Percentiles rank a stretch among this genome's conserved stretches.
Evolutionary conservation across 2,888 invertebrate species (phyloP).

Genomic region (Trachelus troglodyta): DNA sequence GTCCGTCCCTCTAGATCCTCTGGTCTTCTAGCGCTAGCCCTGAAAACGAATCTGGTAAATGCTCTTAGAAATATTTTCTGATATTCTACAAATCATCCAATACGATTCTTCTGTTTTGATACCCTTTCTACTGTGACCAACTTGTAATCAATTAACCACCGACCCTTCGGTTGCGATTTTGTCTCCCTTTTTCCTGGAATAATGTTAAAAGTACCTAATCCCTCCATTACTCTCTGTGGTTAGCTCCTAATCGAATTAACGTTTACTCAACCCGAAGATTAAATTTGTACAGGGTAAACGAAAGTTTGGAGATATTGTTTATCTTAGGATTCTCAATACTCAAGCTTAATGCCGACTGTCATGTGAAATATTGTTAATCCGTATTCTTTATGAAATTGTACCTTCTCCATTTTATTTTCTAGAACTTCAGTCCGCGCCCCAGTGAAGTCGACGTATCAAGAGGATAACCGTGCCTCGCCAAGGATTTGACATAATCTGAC

Average conservation of each 20-base stretch:
- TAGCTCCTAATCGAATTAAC: background rate
- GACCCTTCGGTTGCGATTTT: constrained; percentile 46
- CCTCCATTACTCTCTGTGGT: background rate
- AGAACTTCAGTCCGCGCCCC: background rate
- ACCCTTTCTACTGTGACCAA: constrained; percentile 29
- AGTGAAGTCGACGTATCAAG: background rate
- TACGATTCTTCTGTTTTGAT: background rate
- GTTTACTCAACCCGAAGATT: background rate
- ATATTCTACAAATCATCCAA: background rate
- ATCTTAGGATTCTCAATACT: background rate
- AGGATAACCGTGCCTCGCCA: constrained; percentile 26
- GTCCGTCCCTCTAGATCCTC: background rate
- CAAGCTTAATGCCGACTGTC: background rate
- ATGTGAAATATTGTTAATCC: background rate
- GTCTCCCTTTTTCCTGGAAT: constrained; percentile 21
- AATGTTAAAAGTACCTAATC: background rate
- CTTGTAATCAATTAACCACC: constrained; percentile 52
- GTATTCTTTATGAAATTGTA: background rate
- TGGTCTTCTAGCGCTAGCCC: constrained; percentile 4
- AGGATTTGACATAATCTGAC: constrained; percentile 48
- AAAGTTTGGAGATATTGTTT: background rate
- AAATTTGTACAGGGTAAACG: background rate
- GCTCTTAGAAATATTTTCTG: background rate
- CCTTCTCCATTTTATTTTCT: background rate
- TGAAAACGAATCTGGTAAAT: background rate